phyloP scores from a whole-genome alignment of 2,113 vertebrate species.

The Platichthys stellatus region DNA sequence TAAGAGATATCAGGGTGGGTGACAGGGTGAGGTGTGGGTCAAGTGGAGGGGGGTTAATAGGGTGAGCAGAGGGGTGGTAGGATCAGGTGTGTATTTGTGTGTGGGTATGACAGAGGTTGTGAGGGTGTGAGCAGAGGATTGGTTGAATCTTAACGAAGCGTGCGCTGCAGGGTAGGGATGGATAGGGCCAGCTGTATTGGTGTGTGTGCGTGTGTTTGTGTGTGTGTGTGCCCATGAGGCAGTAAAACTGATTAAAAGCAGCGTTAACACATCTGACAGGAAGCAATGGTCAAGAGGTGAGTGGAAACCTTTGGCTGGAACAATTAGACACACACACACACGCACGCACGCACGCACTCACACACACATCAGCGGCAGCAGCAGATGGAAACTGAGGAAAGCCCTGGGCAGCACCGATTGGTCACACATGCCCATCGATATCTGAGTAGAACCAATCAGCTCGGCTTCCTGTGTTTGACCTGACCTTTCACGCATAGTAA shows the following conservation, averaged over 20 bases:
- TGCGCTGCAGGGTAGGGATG: conserved; percentile 60
- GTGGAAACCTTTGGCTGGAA: conserved; percentile 74
- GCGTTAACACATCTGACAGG: conserved; percentile 80
- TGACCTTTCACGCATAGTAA: conserved; percentile 74
- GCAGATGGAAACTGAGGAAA: conserved; percentile 68
- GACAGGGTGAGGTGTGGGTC: conserved; percentile 66
- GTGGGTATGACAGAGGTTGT: conserved; percentile 20
- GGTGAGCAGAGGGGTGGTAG: conserved; percentile 24
- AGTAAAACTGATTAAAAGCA: conserved; percentile 81
- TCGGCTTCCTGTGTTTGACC: conserved; percentile 81
- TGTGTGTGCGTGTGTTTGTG: conserved; percentile 2
- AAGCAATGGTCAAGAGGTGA: conserved; percentile 73
- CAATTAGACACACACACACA: conserved; percentile 77
- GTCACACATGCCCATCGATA: conserved; percentile 80
- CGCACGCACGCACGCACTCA: conserved; percentile 8
- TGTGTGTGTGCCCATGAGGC: conserved; percentile 53
- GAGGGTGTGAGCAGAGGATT: conserved; percentile 33
- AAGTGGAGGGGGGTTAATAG: conserved; percentile 52
- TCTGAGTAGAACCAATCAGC: conserved; percentile 80
- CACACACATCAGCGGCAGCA: conserved; percentile 5
- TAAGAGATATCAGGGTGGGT: conserved; percentile 57
- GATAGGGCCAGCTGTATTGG: conserved; percentile 74
- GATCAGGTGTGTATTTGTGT: conserved; percentile 49
- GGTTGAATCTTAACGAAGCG: conserved; percentile 65
- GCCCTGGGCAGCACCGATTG: conserved; percentile 76